These are phyloP conservation scores for Gallinago undulata DNA, from an alignment of 2,113 vertebrate species.

Conservation along the genomic window DNA sequence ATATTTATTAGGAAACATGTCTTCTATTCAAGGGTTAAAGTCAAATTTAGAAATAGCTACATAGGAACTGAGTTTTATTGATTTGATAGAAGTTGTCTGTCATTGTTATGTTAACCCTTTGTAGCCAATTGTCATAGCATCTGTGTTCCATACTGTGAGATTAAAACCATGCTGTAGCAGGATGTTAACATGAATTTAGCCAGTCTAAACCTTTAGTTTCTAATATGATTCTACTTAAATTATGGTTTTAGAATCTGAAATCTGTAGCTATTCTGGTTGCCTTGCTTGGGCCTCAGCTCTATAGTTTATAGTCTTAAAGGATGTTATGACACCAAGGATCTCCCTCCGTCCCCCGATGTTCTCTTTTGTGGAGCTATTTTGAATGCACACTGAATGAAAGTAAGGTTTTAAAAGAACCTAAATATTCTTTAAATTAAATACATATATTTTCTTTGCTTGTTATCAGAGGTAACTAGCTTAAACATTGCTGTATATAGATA, in stretches of 20 bases:
- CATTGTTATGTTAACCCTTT: constrained; percentile 31
- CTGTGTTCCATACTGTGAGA: not conserved
- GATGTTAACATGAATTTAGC: not conserved
- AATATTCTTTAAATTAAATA: not conserved
- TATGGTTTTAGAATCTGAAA: not conserved
- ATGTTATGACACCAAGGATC: not conserved
- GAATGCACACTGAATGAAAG: not conserved
- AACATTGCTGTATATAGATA: not conserved
- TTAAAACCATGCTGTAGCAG: not conserved
- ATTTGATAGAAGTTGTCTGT: constrained; percentile 13
- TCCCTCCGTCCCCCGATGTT: not conserved
- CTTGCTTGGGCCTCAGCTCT: constrained; percentile 57
- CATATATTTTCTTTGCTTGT: not conserved
- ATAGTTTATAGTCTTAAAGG: not conserved
- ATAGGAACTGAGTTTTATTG: not conserved
- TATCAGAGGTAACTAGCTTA: not conserved
- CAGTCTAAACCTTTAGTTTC: not conserved
- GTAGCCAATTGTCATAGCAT: not conserved
- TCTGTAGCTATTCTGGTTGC: not conserved
- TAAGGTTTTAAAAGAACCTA: constrained; percentile 9
- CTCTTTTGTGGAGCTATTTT: not conserved
- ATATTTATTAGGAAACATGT: not conserved
- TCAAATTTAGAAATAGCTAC: constrained; percentile 23
- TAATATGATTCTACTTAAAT: not conserved
- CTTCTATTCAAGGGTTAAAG: constrained; percentile 10